Evolutionary conservation across 2,888 invertebrate genomes (phyloP), one percentile per base, ranked within the genome.

Genomic region (Catocala sponsa): DNA sequence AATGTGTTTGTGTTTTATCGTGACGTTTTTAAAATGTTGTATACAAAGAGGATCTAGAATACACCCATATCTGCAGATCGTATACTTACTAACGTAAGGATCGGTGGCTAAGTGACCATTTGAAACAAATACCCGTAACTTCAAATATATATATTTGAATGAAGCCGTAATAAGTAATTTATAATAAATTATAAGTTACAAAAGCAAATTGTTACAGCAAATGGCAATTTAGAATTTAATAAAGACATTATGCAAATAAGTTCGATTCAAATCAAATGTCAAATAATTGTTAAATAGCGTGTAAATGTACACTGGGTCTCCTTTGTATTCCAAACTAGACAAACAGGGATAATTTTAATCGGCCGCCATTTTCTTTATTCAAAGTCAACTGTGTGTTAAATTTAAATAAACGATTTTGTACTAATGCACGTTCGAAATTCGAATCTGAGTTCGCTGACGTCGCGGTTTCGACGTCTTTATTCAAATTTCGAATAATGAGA

Each of bases 381-480:
- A 86, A 77, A 92, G 65, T 91, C 91, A 92, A 92, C 91, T 88
- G 94, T 91, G 93, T 93, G 91, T 84, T 81, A 88, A 94, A 94
- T 94, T 93, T 85, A 89, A 90, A 94, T 91, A 91, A 94, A 94
- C 91, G 92, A 86, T 89, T 82, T 74, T 70, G 71, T 66, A 72
- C 81, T 85, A 85, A 88, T 84, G 77, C 69, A 58, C 57, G 72
- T 87, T 87, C 83, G 65, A 84, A 88, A 91, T 92, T 90, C 85
- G 83, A 88, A 91, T 92, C 89, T 85, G 83, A 87, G 89, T 89
- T 86, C 41, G 78, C 85, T 85, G 82, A 85, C 82, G 84, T 79
- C 88, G 92, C 87, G 92, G 93, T 92, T 91, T 91, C 82, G 87
- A 92, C 84, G 85, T 91, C 92, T 93, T 88, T 90, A 93, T 94